Percentiles rank a stretch among this genome's conserved stretches.
Conservation (phyloP, 2,797 vertebrate genomes). For the Syngnathus rostellatus region DNA sequence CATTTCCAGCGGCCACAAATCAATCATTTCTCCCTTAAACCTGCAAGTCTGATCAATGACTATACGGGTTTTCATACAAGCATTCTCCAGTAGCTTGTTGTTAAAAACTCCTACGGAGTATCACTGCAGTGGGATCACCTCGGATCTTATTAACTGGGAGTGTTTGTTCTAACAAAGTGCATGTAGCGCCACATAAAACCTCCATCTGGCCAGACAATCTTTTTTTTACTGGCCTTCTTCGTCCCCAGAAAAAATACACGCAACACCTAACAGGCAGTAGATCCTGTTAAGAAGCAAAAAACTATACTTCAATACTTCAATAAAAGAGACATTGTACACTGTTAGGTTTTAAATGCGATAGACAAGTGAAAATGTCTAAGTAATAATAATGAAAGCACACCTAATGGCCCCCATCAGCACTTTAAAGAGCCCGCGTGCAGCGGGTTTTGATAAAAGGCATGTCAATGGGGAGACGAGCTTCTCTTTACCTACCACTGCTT, state of each 20-base stretch:
- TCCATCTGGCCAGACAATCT: conserved; percentile 32
- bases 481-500: not conserved
- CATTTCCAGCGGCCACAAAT: not conserved
- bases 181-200: conserved; percentile 46
- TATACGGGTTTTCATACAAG: not conserved
- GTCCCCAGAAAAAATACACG: conserved; percentile 1
- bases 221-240: conserved; percentile 13
- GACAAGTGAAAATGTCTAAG: conserved; percentile 12
- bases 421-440: conserved; percentile 7
- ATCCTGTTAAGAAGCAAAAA: conserved; percentile 6
- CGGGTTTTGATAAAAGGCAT: conserved; percentile 9
- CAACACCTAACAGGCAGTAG: not conserved
- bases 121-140: conserved; percentile 58
- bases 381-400: conserved; percentile 14
- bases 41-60: not conserved
- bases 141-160: conserved; percentile 52
- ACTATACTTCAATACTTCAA: conserved; percentile 10
- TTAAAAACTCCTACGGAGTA: conserved; percentile 46
- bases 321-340: conserved; percentile 13
- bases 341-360: conserved; percentile 9
- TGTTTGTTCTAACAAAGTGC: conserved; percentile 48
- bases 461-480: not conserved
- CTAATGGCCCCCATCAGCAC: conserved; percentile 14
- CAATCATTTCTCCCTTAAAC: not conserved
- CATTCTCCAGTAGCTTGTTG: conserved; percentile 28